Evolutionary conservation across 1,140 invertebrate genomes (phyloP), one percentile per base, ranked within the genome.

Genomic region (Dinoponera quadriceps): DNA sequence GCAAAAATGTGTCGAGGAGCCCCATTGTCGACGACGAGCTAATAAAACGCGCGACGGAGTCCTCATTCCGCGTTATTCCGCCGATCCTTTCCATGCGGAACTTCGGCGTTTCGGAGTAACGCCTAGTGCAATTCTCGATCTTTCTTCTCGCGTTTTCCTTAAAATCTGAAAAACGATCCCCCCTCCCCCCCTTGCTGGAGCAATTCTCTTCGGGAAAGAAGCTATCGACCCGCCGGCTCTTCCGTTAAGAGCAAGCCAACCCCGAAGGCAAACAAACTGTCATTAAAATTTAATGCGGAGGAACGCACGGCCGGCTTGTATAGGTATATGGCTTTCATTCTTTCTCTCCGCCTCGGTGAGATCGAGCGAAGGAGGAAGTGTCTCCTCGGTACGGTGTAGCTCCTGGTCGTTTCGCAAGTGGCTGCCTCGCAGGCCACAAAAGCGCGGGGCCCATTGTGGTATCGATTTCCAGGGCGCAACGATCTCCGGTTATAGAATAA

Each of bases 391-490:
- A 44, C 38, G n/a, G 3, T 44, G 38, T 9, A 44, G 38, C 38
- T 44, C 38, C 4, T 44, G 33, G 65, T 38, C 14, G 33, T 27
- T 69, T 33, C 49, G 77, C 77, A 59, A 86, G 85, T 68, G 85
- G 68, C 27, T 48, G 33, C 55, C 22, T 54, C 29, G 18, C 54
- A 57, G 13, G 54, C 22, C 18, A 66, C 71, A 77, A 87, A 77
- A 84, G 29, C 77, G 27, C 71, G 20, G 51, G n/a, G 0, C 29
- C 73, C 18, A 84, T 87, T 87, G 85, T 87, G 54, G 29, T 69
- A 86, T 86, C 74, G 81, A 87, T 87, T 84, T 87, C 81, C 74
- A 86, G 54, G 65, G 33, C 25, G 29, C 25, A 72, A 62, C 75
- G 71, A 86, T 86, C 75, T 74, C 65, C 60, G 54, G 38, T 9